Conservation (phyloP, 2,113 vertebrate genomes). For the Ceuthmochares aereus region DNA sequence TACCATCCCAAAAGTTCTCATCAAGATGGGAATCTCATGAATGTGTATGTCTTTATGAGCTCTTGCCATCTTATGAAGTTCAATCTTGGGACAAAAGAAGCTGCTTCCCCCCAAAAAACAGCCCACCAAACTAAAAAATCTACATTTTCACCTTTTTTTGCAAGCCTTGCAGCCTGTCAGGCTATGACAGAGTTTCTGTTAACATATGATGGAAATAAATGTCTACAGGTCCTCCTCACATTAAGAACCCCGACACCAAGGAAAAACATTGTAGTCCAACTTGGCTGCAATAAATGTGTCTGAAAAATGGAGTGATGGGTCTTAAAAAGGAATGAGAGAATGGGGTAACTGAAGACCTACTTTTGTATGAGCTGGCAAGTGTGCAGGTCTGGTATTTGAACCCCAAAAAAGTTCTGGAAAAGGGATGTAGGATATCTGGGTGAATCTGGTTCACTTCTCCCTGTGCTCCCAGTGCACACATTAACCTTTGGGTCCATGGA, state of each 20-base stretch:
- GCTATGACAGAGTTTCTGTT: not conserved
- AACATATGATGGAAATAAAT: not conserved
- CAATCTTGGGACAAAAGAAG: not conserved
- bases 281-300: not conserved
- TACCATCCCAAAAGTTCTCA: not conserved
- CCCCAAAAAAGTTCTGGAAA: not conserved
- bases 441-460: not conserved
- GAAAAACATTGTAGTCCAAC: not conserved
- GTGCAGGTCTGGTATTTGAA: not conserved
- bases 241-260: not conserved
- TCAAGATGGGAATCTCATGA: not conserved
- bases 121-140: not conserved
- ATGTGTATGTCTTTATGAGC: not conserved
- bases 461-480: not conserved
- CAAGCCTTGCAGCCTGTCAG: not conserved
- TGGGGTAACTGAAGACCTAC: not conserved
- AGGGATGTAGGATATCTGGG: not conserved
- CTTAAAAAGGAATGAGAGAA: not conserved
- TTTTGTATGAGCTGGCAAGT: not conserved
- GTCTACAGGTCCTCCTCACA: not conserved
- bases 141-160: not conserved
- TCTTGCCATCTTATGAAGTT: not conserved
- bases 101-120: too few relatives aligned
- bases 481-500: not conserved
- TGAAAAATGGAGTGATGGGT: not conserved